Evolutionary conservation across 2,888 invertebrate genomes (phyloP).

Genomic region (Nebria brevicollis): DNA sequence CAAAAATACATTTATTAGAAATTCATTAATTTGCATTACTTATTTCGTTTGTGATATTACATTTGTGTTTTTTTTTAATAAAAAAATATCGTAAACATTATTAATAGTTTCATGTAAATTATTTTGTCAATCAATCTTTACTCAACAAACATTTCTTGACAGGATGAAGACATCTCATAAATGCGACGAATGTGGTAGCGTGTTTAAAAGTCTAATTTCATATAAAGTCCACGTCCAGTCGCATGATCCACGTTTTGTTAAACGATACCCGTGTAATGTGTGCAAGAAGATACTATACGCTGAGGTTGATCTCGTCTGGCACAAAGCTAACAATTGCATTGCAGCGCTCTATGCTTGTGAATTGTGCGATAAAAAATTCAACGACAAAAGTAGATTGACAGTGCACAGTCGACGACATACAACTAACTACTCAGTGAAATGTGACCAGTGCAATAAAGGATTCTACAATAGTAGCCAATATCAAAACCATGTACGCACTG

Average conservation of each 20-base stretch:
- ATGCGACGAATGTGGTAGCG: constrained; percentile 54
- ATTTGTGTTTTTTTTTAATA: no score
- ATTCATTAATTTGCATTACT: no score
- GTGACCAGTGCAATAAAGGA: constrained; percentile 51
- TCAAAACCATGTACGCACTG: constrained; percentile 50
- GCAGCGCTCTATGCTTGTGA: constrained; percentile 60
- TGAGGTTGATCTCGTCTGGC: no score
- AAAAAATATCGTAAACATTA: no score
- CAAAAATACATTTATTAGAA: no score
- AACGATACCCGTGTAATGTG: no score
- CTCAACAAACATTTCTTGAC: neutral
- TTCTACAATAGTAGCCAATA: constrained; percentile 50
- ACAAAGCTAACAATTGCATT: neutral
- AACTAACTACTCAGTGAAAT: constrained; percentile 40
- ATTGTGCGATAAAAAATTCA: constrained; percentile 64
- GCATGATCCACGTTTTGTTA: neutral
- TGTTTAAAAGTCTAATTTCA: constrained; percentile 49
- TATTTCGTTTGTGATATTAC: no score
- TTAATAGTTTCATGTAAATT: no score
- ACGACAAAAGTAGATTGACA: constrained; percentile 62
- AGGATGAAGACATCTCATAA: neutral
- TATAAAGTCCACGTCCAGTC: neutral
- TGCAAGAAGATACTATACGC: no score
- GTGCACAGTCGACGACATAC: constrained; percentile 62
- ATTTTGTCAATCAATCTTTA: no score